Evolutionary conservation across 1,140 invertebrate genomes (phyloP).

Genomic region (Drosophila navojoa): DNA sequence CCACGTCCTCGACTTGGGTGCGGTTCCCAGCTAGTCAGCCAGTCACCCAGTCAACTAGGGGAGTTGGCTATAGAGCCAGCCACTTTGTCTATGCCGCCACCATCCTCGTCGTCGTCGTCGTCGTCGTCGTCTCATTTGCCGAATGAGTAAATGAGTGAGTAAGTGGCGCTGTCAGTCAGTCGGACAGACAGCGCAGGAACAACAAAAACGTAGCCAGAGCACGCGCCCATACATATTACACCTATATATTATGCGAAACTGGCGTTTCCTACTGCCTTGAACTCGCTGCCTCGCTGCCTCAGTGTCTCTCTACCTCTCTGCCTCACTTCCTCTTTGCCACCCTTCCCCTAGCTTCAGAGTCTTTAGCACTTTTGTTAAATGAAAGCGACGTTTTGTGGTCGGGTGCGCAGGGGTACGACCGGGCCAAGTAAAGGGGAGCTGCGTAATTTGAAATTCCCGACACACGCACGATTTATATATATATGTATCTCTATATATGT

Average conservation of each 20-base stretch:
- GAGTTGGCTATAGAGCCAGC: constrained; percentile 21
- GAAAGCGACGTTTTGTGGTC: constrained; percentile 35
- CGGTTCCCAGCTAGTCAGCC: constrained; percentile 12
- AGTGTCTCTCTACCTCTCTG: neutral
- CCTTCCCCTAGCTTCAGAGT: constrained; percentile 2
- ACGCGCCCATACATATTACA: constrained; percentile 38
- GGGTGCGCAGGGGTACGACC: neutral
- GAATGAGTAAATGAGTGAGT: constrained; percentile 29
- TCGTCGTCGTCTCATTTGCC: neutral
- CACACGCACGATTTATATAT: constrained; percentile 30
- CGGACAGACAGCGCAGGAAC: neutral
- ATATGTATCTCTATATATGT: too few species aligned
- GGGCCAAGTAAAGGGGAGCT: neutral
- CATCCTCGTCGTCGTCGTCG: neutral
- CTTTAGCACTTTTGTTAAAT: constrained; percentile 63
- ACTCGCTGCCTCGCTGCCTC: neutral
- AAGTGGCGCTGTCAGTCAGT: constrained; percentile 52
- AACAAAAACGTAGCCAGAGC: neutral
- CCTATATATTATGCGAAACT: constrained; percentile 37
- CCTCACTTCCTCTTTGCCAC: neutral
- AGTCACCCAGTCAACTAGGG: neutral
- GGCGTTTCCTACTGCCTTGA: constrained; percentile 27
- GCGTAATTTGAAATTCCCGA: constrained; percentile 44
- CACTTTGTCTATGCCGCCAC: constrained; percentile 46
- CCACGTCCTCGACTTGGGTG: constrained; percentile 24